Base-by-base conservation (phyloP, 1,140 invertebrate genomes). In the Bombus confusus region DNA sequence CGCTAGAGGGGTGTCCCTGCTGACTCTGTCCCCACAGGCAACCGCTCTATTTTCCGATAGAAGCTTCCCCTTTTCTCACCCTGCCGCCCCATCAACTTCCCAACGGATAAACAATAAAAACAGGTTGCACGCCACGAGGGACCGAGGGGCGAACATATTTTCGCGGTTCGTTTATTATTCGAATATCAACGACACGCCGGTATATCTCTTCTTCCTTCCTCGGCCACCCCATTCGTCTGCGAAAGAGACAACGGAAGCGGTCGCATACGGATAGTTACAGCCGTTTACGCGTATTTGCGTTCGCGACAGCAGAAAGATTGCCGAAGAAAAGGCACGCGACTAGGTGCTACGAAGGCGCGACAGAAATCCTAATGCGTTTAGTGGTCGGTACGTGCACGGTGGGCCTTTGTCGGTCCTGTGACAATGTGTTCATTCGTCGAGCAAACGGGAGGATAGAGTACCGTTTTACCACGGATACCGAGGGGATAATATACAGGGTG, bases 141-240 rank as follows among this genome's bases (percentile, higher is more conserved):
- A 92, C 91, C 72, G 34, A 31, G 74, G 87, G 88, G 85, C 88
- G 88, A 91, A 88, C 83, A 87, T 90, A 91, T 93, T 93, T 93
- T 94, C 87, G 86, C 93, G 93, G 93, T 92, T 94, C 93, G 92
- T 94, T 93, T 94, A 93, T 93, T 94, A 94, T 93, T 94, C 93
- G 87, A 88, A 85, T 83, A 69, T 57, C 87, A 88, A 76, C 74
- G 69, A 89, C 87, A 87, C 87, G 31, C 66, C 57, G 3, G 37
- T 37, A 9, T 69, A 18, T 28, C 15, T 6, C 12, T 4, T 83
- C 37, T 4, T 28, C 9, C 47, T 12, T 41, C 22, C 59, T 72
- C 28, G 52, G 3, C 37, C 22, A 28, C 25, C 31, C 25, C 31
- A 22, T 37, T 86, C 52, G 43, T 80, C 78, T 3, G 13, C 28